phyloP scores from a whole-genome alignment of 2,888 invertebrate species.

The Carterocephalus palaemon region DNA sequence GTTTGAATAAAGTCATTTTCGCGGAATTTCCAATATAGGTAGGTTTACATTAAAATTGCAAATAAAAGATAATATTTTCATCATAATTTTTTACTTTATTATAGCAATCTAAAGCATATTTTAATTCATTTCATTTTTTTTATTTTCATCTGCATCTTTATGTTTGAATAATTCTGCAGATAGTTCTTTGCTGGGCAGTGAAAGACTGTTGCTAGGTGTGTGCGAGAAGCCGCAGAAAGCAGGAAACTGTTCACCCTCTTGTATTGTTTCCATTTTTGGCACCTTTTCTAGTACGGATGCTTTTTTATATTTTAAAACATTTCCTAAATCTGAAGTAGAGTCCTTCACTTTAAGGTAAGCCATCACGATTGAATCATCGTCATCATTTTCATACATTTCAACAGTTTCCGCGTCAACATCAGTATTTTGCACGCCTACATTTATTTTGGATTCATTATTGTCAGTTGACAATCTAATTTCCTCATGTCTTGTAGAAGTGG shows the following conservation, averaged over 20 bases:
- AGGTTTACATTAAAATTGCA: no score
- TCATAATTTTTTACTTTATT: no score
- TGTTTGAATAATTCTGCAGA: neutral
- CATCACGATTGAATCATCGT: constrained; percentile 50
- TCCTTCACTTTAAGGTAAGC: constrained; percentile 51
- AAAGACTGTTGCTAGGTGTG: no score
- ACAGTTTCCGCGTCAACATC: constrained; percentile 53
- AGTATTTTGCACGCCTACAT: constrained; percentile 46
- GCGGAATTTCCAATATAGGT: no score
- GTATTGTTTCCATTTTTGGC: constrained; percentile 57
- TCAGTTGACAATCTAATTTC: constrained; percentile 25
- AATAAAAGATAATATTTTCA: no score
- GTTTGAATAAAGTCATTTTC: no score
- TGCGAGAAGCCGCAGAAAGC: neutral
- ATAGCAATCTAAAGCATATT: neutral
- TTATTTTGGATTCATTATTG: constrained; percentile 39
- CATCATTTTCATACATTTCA: constrained; percentile 42
- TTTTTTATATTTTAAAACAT: constrained; percentile 36
- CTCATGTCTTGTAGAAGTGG: constrained; percentile 44
- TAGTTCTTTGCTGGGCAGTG: neutral
- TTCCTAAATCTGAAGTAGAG: constrained; percentile 33
- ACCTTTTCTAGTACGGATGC: constrained; percentile 50
- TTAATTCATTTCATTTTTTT: constrained; percentile 1
- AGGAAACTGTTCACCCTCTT: constrained; percentile 46
- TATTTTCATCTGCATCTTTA: neutral